Evolutionary conservation across 2,113 vertebrate species (phyloP).

Genomic region (Pundamilia nyererei): DNA sequence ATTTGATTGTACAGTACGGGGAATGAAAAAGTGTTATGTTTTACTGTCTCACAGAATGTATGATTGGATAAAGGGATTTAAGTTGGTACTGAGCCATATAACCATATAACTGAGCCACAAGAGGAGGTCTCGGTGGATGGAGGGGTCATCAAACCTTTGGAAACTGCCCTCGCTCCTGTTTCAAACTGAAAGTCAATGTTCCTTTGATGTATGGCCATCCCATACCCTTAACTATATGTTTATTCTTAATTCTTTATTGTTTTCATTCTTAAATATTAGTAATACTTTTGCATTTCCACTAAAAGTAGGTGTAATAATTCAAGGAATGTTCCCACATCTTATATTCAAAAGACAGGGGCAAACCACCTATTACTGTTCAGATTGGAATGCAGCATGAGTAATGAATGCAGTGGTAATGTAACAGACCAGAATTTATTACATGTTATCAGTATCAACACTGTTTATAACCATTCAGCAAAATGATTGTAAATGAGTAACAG

Average conservation of each 20-base stretch:
- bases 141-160: background rate
- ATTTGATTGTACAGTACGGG: background rate
- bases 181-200: background rate
- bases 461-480: background rate
- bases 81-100: background rate
- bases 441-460: background rate
- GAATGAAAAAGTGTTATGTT: background rate
- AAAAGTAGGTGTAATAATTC: background rate
- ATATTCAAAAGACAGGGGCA: background rate
- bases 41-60: background rate
- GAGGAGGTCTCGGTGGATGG: background rate
- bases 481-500: background rate
- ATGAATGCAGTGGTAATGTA: background rate
- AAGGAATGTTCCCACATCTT: fast-evolving
- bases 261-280: background rate
- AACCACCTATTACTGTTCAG: background rate
- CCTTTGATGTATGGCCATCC: background rate
- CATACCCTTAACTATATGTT: background rate
- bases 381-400: background rate
- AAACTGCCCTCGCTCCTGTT: background rate
- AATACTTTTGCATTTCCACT: background rate
- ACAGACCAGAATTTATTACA: background rate
- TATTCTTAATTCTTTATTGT: background rate
- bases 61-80: background rate
- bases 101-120: fast-evolving